Base-by-base conservation (phyloP, 2,113 vertebrate genomes). In the Isichthys henryi region DNA sequence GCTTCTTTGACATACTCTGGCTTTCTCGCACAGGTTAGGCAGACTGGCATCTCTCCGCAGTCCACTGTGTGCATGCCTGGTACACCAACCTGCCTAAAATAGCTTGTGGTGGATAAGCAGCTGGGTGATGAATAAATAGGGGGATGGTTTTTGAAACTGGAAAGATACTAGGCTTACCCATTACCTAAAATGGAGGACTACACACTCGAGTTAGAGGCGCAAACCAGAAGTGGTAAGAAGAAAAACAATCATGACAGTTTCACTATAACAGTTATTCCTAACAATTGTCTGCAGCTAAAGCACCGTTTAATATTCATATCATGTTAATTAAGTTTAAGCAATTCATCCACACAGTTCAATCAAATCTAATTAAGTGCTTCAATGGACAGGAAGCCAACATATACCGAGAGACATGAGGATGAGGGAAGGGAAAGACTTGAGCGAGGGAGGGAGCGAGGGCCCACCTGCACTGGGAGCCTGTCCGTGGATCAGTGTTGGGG, bases 391-490 rank as follows among this genome's bases (percentile, higher is more conserved):
- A 84, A 45, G 46, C 8, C 21, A 48, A 21, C 23, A 27, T 27
- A 31, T 39, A 46, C 23, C 1, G 9, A 3, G 66, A 35, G 15
- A 19, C 13, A 17, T 43, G 74, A 19, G 35, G 35, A 43, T 7
- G 0, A 5, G 82, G 23, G 6, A 31, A 56, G 35, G 70, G 8
- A 21, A 5, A 8, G 15, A 2, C 2, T 1, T 2, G 39, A 39
- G 39, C 1, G 39, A 39, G 39, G 39, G n/a, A n/a, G 4, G 1
- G 19, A 23, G 39, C 15, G 15, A 2, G 15, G 45, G 88, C 96
- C 92, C 92, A 97, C 97, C 97, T 93, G 97, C 95, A 35, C 97
- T 97, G 17, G 97, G 97, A 0, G 97, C 97, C 93, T 97, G 97
- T n/a, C 97, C 97, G 27, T 97, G 97, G 91, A 97, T 97, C 66